These are phyloP conservation scores for Tenthredo notha DNA, from an alignment of 2,888 invertebrate species.

Conservation along the genomic window DNA sequence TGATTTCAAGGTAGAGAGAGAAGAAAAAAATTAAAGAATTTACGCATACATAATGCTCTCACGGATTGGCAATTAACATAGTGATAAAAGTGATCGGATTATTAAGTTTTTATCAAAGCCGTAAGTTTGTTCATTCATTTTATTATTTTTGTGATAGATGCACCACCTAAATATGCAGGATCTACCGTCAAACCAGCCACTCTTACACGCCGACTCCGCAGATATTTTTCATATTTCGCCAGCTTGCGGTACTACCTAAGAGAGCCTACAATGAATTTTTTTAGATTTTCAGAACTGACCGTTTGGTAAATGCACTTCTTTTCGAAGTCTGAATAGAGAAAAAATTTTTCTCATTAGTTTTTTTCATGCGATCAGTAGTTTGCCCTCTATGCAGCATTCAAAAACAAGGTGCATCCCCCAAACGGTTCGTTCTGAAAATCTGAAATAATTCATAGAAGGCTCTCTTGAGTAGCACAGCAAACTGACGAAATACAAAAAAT, in stretches of 20 bases:
- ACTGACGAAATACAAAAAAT: background rate
- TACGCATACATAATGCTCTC: background rate
- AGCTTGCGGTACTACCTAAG: background rate
- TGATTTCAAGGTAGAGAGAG: background rate
- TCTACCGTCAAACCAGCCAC: background rate
- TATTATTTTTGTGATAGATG: background rate
- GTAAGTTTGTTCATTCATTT: background rate
- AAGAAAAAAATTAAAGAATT: background rate
- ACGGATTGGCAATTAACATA: background rate
- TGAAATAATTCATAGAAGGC: background rate
- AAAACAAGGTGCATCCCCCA: background rate
- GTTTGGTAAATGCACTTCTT: background rate
- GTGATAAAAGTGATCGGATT: constrained; percentile 29
- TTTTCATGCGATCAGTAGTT: no score
- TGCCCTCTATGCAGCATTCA: no score
- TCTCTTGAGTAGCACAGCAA: no score
- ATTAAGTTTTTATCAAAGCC: background rate
- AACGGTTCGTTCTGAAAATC: background rate
- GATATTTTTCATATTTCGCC: background rate
- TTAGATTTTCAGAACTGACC: background rate
- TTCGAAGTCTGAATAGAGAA: background rate
- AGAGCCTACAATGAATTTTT: background rate
- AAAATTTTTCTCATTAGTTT: no score
- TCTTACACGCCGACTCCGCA: background rate
- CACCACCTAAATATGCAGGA: background rate